phyloP scores from a whole-genome alignment of 2,113 vertebrate species.

The Sprattus sprattus region DNA sequence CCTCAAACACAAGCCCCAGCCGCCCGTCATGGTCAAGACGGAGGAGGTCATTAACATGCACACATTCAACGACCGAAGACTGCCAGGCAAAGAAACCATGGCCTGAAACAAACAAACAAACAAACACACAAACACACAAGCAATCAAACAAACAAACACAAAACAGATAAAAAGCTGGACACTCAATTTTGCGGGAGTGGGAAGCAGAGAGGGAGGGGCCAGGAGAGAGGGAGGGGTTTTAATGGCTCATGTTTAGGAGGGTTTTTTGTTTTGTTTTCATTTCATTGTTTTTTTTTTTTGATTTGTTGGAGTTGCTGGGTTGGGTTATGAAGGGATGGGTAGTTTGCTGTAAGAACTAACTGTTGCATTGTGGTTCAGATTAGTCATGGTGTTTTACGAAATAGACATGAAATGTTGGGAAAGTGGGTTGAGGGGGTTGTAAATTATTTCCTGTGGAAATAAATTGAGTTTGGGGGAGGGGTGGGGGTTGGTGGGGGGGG shows the following conservation, averaged over 20 bases:
- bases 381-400: neutral
- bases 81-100: slow-evolving; percentile 99
- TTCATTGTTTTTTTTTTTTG: neutral
- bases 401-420: slow-evolving; percentile 52
- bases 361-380: neutral
- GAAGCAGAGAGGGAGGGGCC: slow-evolving; percentile 21
- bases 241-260: neutral
- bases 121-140: neutral
- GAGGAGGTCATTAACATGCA: slow-evolving; percentile 99
- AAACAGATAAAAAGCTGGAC: slow-evolving; percentile 17
- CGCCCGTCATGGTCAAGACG: slow-evolving; percentile 93
- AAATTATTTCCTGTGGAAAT: slow-evolving; percentile 99
- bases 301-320: neutral
- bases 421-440: slow-evolving; percentile 71
- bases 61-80: slow-evolving; percentile 98
- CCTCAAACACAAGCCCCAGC: slow-evolving; percentile 96
- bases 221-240: slow-evolving; percentile 43
- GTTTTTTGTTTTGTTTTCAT: neutral
- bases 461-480: slow-evolving; percentile 77
- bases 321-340: slow-evolving; percentile 50
- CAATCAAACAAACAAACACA: neutral
- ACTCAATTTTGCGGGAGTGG: slow-evolving; percentile 29
- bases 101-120: slow-evolving; percentile 69
- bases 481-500: slow-evolving; percentile 80
- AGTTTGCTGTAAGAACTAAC: slow-evolving; percentile 52